Percentiles rank a stretch among this genome's conserved stretches.
Conservation (phyloP, 2,888 invertebrate genomes). For the Spialia ferax region DNA sequence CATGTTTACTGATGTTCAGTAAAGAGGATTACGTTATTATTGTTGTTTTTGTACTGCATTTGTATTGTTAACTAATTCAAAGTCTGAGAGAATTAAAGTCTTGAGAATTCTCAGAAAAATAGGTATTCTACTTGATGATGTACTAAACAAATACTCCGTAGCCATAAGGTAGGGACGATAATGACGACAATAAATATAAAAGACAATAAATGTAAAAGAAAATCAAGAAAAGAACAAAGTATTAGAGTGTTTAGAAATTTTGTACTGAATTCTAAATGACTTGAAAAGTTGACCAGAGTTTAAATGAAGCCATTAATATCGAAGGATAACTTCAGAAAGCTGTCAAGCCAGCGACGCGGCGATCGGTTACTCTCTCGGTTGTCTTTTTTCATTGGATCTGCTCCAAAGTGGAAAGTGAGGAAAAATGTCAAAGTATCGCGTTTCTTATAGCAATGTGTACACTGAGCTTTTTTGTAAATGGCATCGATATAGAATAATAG, state of each 20-base stretch:
- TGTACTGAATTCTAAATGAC: background rate
- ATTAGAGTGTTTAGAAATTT: background rate
- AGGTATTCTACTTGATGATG: too few species aligned
- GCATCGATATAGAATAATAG: background rate
- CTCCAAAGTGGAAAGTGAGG: background rate
- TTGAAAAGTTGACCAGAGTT: constrained; percentile 11
- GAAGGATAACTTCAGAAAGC: constrained; percentile 16
- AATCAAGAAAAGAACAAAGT: background rate
- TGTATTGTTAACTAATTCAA: too few species aligned
- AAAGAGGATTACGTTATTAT: too few species aligned
- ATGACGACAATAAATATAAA: background rate
- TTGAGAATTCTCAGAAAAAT: too few species aligned
- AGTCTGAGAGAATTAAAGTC: too few species aligned
- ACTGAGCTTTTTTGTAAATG: background rate
- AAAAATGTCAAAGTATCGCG: constrained; percentile 3
- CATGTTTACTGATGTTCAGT: too few species aligned
- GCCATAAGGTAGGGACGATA: too few species aligned
- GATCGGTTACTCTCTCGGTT: constrained; percentile 4
- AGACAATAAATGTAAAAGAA: background rate
- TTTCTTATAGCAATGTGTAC: background rate
- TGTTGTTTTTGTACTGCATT: too few species aligned
- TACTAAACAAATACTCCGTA: too few species aligned
- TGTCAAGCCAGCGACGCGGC: background rate
- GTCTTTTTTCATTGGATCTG: constrained; percentile 8
- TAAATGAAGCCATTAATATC: constrained; percentile 22